Evolutionary conservation across 2,113 vertebrate genomes (phyloP).

Genomic region (Baryphthengus martii): DNA sequence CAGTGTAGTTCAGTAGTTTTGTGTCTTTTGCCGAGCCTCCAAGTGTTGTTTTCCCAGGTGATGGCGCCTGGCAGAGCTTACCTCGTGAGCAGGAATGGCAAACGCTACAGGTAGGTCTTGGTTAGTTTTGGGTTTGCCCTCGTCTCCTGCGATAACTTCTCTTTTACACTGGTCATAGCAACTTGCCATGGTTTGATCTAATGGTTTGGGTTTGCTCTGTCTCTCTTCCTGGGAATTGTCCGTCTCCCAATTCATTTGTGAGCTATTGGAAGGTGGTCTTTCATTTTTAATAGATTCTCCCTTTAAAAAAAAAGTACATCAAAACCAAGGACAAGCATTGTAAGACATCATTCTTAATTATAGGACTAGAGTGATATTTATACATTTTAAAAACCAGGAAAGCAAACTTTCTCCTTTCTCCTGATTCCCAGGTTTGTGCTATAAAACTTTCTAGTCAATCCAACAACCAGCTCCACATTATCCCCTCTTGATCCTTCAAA

Average conservation of each 20-base stretch:
- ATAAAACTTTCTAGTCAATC: not conserved
- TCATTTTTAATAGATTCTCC: not conserved
- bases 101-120: slow-evolving; percentile 54
- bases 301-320: not conserved
- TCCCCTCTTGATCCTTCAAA: not conserved
- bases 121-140: not conserved
- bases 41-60: not conserved
- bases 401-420: not conserved
- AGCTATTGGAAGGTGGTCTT: slow-evolving; percentile 61
- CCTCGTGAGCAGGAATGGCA: slow-evolving; percentile 59
- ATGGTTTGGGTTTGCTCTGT: not conserved
- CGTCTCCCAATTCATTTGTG: slow-evolving; percentile 72
- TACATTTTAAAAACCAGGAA: not conserved
- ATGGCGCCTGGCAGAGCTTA: not conserved
- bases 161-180: slow-evolving; percentile 72
- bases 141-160: not conserved
- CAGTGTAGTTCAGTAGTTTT: fast-evolving
- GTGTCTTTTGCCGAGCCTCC: not conserved
- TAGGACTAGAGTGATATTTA: not conserved
- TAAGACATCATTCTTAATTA: not conserved
- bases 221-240: slow-evolving; percentile 56
- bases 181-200: slow-evolving; percentile 67
- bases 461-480: not conserved
- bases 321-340: not conserved
- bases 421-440: not conserved